Base-by-base conservation (phyloP, 2,888 invertebrate species). In the Lordiphosa andalusiaca region DNA sequence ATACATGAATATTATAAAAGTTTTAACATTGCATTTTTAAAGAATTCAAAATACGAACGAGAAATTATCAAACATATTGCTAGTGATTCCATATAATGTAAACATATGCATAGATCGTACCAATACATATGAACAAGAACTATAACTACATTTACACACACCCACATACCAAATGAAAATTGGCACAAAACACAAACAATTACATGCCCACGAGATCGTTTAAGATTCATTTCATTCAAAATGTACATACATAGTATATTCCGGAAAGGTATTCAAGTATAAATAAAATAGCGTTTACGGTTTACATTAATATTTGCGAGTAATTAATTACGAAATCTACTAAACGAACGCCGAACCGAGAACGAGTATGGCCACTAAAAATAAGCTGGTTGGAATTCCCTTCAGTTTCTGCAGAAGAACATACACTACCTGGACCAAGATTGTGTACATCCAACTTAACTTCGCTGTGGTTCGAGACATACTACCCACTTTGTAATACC, bases 31-130 rank as follows among this genome's bases (percentile, higher is more conserved):
- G 54, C 7, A 65, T 63, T 65, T 63, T 25, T 55, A 47, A 25
- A 56, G 56, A 50, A 40, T 50, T 47, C 44, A 36, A 23, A 48
- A 33, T 47, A 49, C 10, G 44, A 33, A 46, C 33, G 47, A 58
- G 39, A 78, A 63, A 58, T 67, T 80, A 75, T 67, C 76, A 70
- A 80, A 69, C 36, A 46, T 59, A 76, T 76, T 76, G 73, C 69
- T 73, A 84, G 77, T 76, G 84, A 84, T 67, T 30, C 50, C 52
- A 71, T 55, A 40, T 78, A 67, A 53, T 59, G 50, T 50, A 66
- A 51, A 60, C 54, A 61, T 55, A 77, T 56, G 62, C 56, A 52
- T 52, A 67, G 62, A 65, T 65, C 56, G 56, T 55, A 63, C 65
- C 65, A 48, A 50, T 64, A 63, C 64, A 55, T 19, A 19, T 19